These are phyloP conservation scores for Drosophila equinoxialis DNA, from an alignment of 1,140 invertebrate species.

Conservation along the genomic window DNA sequence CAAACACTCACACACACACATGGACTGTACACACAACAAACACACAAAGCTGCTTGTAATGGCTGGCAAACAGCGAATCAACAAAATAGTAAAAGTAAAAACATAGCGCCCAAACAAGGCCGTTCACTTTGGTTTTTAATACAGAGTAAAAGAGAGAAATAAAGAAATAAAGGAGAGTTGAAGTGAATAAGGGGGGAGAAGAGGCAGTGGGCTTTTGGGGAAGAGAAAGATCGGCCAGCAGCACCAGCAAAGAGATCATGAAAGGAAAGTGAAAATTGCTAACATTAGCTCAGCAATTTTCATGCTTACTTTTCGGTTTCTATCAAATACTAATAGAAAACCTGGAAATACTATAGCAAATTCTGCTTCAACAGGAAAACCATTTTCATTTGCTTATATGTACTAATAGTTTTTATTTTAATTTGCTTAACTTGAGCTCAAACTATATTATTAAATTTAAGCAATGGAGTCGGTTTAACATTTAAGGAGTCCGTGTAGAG, in stretches of 20 bases:
- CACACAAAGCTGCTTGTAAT: conserved; percentile 57
- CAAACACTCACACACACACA: conserved; percentile 45
- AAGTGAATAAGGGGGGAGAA: neutral
- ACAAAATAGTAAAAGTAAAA: conserved; percentile 73
- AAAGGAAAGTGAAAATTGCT: conserved; percentile 79
- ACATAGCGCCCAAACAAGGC: conserved; percentile 78
- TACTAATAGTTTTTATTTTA: neutral
- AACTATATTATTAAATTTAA: no score
- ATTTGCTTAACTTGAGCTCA: no score
- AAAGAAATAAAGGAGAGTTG: conserved; percentile 1
- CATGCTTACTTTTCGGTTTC: conserved; percentile 32
- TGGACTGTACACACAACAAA: conserved; percentile 30
- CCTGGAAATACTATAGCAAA: neutral
- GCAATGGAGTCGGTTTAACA: no score
- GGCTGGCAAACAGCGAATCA: conserved; percentile 51
- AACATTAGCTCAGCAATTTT: conserved; percentile 58
- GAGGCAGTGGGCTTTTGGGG: neutral
- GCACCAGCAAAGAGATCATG: conserved; percentile 17
- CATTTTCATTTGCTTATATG: no score
- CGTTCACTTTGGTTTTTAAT: conserved; percentile 70
- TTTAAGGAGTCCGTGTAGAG: no score
- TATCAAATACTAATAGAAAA: conserved; percentile 11
- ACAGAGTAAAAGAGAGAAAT: conserved; percentile 17
- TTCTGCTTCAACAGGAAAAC: neutral
- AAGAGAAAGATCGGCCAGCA: neutral